These are phyloP conservation scores for Cryptus armator DNA, from an alignment of 2,888 invertebrate genomes.

Conservation along the genomic window DNA sequence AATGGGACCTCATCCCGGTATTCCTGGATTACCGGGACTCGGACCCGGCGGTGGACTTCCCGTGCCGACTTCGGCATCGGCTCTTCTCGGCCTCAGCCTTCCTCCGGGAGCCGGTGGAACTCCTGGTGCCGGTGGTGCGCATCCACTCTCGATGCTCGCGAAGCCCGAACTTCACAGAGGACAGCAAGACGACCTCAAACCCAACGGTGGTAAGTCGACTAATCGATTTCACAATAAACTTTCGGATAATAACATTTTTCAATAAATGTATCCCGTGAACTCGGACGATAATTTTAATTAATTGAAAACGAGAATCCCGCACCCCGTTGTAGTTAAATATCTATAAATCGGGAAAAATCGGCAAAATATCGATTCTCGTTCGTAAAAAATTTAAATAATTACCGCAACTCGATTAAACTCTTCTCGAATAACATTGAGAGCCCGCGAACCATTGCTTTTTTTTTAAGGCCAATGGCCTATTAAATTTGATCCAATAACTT, in stretches of 20 bases:
- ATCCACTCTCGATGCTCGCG: constrained; percentile 92
- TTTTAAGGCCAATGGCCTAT: too few relatives aligned
- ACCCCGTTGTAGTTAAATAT: too few relatives aligned
- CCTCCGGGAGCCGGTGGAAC: constrained; percentile 86
- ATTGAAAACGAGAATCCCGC: background rate
- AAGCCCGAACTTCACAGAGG: constrained; percentile 92
- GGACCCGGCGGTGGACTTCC: constrained; percentile 85
- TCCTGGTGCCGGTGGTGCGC: constrained; percentile 89
- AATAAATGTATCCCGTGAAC: too few relatives aligned
- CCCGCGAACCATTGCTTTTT: too few relatives aligned
- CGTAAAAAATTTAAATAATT: too few relatives aligned
- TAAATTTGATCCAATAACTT: too few relatives aligned
- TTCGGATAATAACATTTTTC: background rate
- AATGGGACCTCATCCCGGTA: constrained; percentile 90
- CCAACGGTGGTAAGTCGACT: constrained; percentile 89
- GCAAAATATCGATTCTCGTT: too few relatives aligned
- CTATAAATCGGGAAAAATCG: too few relatives aligned
- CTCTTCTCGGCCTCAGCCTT: constrained; percentile 85
- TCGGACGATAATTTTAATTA: too few relatives aligned
- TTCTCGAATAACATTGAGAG: too few relatives aligned
- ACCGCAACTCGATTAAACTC: too few relatives aligned
- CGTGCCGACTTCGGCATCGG: constrained; percentile 85
- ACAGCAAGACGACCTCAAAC: constrained; percentile 89
- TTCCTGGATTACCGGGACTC: constrained; percentile 87
- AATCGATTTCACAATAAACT: background rate